These are phyloP conservation scores for Ochropleura plecta DNA, from an alignment of 2,888 invertebrate species.

Conservation along the genomic window DNA sequence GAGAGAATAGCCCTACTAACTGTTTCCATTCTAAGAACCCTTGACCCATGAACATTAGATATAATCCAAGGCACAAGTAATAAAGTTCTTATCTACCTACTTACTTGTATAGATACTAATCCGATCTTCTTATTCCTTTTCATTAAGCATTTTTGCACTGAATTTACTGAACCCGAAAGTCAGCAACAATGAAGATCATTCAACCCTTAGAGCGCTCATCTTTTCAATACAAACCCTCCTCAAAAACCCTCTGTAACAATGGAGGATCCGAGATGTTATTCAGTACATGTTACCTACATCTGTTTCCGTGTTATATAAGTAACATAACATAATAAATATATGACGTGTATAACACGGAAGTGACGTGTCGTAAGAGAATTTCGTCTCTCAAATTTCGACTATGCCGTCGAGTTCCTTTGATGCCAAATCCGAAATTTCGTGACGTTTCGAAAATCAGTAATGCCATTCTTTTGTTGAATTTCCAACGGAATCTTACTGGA, in stretches of 20 bases:
- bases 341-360: conserved; percentile 47
- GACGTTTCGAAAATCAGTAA: conserved; percentile 59
- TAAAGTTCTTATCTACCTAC: conserved; percentile 41
- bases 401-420: conserved; percentile 62
- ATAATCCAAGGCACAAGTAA: conserved; percentile 37
- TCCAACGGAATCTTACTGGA: conserved; percentile 43
- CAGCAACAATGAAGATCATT: conserved; percentile 59
- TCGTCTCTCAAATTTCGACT: conserved; percentile 54
- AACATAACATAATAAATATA: conserved; percentile 43
- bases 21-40: conserved; percentile 24
- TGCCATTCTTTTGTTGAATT: conserved; percentile 59
- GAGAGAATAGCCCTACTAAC: too few species aligned
- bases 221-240: conserved; percentile 63
- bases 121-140: conserved; percentile 57
- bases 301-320: conserved; percentile 62
- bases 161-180: conserved; percentile 62
- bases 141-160: conserved; percentile 54
- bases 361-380: conserved; percentile 60
- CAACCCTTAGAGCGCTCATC: conserved; percentile 58
- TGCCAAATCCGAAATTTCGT: conserved; percentile 56
- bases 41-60: conserved; percentile 32
- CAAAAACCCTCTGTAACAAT: conserved; percentile 64
- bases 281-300: conserved; percentile 62
- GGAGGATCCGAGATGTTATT: conserved; percentile 58
- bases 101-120: conserved; percentile 43